A percentile compares a stretch with the other conserved stretches of the same genome.
phyloP scores from a whole-genome alignment of 2,113 vertebrate species.

The Acrocephalus kingi region DNA sequence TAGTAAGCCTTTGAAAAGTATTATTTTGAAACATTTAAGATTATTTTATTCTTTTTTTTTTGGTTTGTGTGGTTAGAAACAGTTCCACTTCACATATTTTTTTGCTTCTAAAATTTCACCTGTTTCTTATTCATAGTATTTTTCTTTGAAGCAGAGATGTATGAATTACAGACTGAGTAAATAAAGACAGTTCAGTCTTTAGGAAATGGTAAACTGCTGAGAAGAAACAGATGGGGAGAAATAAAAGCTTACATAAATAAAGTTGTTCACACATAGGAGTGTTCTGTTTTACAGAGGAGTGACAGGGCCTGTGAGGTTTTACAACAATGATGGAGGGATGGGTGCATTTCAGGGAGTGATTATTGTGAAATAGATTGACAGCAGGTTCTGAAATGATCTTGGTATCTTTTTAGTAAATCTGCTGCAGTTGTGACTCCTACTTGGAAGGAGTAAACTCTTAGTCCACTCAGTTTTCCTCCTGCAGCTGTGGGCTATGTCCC shows the following conservation, averaged over 20 bases:
- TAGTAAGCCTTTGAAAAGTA: not conserved
- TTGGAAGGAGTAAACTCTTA: not conserved
- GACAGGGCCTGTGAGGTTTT: not conserved
- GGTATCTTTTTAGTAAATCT: not conserved
- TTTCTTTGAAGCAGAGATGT: not conserved
- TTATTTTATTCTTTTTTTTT: not conserved
- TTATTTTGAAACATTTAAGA: not conserved
- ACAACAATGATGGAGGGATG: not conserved
- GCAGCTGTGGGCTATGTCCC: slow-evolving; percentile 37
- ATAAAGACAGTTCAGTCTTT: not conserved
- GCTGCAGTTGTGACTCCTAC: not conserved
- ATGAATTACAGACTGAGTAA: not conserved
- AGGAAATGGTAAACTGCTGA: not conserved
- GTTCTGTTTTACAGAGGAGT: not conserved
- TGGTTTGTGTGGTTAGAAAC: not conserved
- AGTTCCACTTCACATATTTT: not conserved
- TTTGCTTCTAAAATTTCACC: slow-evolving; percentile 31
- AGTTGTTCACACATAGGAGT: not conserved
- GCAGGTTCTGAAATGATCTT: not conserved
- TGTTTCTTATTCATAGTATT: slow-evolving; percentile 19
- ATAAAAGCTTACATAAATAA: not conserved
- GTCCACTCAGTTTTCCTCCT: not conserved
- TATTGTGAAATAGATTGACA: not conserved
- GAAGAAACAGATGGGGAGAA: not conserved
- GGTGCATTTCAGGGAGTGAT: not conserved